Base-by-base conservation (phyloP, 2,113 vertebrate species). In the Corynorhinus townsendii region DNA sequence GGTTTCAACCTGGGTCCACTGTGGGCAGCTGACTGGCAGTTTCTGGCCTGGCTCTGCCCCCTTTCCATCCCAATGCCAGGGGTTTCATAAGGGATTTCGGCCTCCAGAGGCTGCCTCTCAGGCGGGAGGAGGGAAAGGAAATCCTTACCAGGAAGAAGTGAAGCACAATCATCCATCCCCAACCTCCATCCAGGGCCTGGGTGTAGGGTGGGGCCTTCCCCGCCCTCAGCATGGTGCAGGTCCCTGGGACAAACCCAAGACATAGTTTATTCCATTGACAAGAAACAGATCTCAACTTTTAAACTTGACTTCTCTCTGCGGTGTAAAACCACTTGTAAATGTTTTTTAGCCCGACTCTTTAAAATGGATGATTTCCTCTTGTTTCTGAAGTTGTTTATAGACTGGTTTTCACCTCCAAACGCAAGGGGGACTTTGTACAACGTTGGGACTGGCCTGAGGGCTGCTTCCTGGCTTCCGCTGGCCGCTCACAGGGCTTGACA, bases 101-200 rank as follows among this genome's bases (percentile, higher is more conserved):
- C 89, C 72, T 45, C 20, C 35, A n/a, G 19, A 64, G 22, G n/a
- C 35, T 2, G 4, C 54, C 26, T 66, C 45, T 40, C 4, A 83
- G 66, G 26, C 10, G 45, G 14, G 35, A 76, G 38, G 71, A 73
- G 38, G 59, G 59, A 86, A 96, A 72, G 38, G 30, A 84, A 69
- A 28, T 71, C 76, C 95, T 96, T 98, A 99, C 99, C 98, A 99
- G 97, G 96, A 99, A 99, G 97, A 99, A 99, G 96, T 99, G 99
- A 1, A 99, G n/a, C 87, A 99, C 99, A n/a, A 99, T 98, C 98
- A 99, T 99, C 99, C 99, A 99, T 26, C 99, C 99, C 98, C 99
- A 99, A 1, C 99, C 99, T 91, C 98, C 97, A 40, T 98, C 99
- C 0, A 97, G 99, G 66, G 98, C 97, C 38, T 98, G 98, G 62